phyloP scores from a whole-genome alignment of 2,888 invertebrate species.

The Suillia variegata region DNA sequence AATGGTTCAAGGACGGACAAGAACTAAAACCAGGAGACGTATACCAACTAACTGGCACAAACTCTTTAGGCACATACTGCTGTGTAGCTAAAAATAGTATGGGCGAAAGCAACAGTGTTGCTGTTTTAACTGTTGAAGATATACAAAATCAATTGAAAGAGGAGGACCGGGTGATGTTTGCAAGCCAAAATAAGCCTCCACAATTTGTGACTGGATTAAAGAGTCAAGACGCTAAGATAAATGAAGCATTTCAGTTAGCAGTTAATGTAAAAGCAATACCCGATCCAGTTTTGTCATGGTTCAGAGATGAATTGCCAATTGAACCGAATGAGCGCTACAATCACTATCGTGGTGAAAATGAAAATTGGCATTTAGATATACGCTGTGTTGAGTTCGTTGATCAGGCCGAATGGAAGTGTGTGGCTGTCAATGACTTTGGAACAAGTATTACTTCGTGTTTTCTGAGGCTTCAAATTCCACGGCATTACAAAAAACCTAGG shows the following conservation, averaged over 20 bases:
- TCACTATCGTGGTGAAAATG: slow-evolving; percentile 71
- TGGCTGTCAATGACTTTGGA: slow-evolving; percentile 86
- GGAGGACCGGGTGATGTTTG: slow-evolving; percentile 71
- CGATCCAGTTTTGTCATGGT: slow-evolving; percentile 84
- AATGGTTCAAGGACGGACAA: slow-evolving; percentile 93
- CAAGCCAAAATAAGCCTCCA: slow-evolving; percentile 80
- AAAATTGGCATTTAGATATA: slow-evolving; percentile 75
- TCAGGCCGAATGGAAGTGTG: slow-evolving; percentile 92
- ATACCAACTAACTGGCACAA: slow-evolving; percentile 88
- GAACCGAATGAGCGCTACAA: slow-evolving; percentile 73
- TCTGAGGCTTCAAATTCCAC: slow-evolving; percentile 81
- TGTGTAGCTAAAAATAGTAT: slow-evolving; percentile 89
- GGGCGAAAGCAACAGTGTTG: slow-evolving; percentile 86
- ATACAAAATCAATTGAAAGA: slow-evolving; percentile 88
- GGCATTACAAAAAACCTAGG: slow-evolving; percentile 86
- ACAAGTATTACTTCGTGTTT: slow-evolving; percentile 88
- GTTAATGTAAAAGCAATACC: slow-evolving; percentile 83
- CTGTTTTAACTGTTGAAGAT: slow-evolving; percentile 87
- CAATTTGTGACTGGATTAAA: slow-evolving; percentile 81
- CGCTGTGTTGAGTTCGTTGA: slow-evolving; percentile 78
- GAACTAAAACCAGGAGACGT: slow-evolving; percentile 91
- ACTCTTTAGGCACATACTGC: slow-evolving; percentile 86
- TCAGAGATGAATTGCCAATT: slow-evolving; percentile 81
- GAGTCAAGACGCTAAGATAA: slow-evolving; percentile 82
- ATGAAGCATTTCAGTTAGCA: slow-evolving; percentile 79